Conservation (phyloP, 2,888 invertebrate genomes). For the Nephrotoma appendiculata region DNA sequence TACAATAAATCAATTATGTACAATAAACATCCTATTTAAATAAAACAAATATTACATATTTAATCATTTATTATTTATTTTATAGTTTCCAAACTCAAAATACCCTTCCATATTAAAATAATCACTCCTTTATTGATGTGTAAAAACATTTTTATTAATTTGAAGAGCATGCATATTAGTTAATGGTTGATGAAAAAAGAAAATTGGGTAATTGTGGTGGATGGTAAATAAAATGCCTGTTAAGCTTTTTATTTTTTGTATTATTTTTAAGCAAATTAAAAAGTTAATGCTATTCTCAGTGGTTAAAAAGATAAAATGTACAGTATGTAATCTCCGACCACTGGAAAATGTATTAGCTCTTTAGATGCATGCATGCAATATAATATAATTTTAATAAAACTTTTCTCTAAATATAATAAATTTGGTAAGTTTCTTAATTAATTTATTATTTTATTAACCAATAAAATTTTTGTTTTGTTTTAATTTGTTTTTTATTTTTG, state of each 20-base stretch:
- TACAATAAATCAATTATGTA: neutral
- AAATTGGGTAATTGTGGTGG: neutral
- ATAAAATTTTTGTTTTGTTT: neutral
- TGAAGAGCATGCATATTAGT: neutral
- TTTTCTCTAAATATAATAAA: neutral
- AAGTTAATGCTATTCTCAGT: neutral
- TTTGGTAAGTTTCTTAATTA: neutral
- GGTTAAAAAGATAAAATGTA: neutral
- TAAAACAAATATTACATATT: neutral
- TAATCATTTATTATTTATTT: neutral
- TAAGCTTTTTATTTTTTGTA: neutral
- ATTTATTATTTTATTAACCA: neutral
- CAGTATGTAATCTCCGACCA: neutral
- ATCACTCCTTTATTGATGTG: neutral
- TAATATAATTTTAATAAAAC: neutral
- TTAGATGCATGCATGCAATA: neutral
- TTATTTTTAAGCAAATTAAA: neutral
- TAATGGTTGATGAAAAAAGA: neutral
- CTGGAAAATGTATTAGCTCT: neutral
- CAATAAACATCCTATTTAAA: neutral
- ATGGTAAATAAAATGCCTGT: neutral
- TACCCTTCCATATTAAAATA: neutral
- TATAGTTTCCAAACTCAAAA: neutral
- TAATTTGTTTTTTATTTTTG: neutral
- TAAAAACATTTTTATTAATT: neutral